phyloP scores from a whole-genome alignment of 2,797 vertebrate genomes.

The Chrosomus eos region DNA sequence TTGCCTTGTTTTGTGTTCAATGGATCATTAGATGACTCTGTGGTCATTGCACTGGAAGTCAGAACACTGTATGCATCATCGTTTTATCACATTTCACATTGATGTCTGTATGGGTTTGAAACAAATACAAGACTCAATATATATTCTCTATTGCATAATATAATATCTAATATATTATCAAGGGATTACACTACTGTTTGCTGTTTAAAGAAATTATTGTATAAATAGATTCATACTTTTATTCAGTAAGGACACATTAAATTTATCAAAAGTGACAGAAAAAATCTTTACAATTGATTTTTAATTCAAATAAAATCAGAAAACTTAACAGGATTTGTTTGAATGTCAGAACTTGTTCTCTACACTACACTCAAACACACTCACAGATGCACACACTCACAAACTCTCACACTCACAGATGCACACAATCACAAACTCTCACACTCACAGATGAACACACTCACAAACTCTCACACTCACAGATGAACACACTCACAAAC shows the following conservation, averaged over 20 bases:
- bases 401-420: no score
- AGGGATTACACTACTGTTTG: background rate
- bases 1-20: slow-evolving; percentile 14
- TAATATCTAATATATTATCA: background rate
- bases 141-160: background rate
- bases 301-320: no score
- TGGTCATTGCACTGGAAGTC: slow-evolving; percentile 48
- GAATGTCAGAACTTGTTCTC: no score
- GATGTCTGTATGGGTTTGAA: background rate
- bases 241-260: background rate
- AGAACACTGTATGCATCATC: background rate
- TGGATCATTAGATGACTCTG: slow-evolving; percentile 40
- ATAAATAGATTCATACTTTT: background rate
- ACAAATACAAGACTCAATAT: background rate
- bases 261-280: background rate
- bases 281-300: background rate
- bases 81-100: background rate
- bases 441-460: no score
- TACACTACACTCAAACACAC: no score
- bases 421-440: no score
- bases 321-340: no score
- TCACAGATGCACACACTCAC: no score
- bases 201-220: background rate
- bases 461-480: no score
- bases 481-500: no score